These are phyloP conservation scores for Crotalus viridis DNA, from an alignment of 2,113 vertebrate species.

Conservation along the genomic window DNA sequence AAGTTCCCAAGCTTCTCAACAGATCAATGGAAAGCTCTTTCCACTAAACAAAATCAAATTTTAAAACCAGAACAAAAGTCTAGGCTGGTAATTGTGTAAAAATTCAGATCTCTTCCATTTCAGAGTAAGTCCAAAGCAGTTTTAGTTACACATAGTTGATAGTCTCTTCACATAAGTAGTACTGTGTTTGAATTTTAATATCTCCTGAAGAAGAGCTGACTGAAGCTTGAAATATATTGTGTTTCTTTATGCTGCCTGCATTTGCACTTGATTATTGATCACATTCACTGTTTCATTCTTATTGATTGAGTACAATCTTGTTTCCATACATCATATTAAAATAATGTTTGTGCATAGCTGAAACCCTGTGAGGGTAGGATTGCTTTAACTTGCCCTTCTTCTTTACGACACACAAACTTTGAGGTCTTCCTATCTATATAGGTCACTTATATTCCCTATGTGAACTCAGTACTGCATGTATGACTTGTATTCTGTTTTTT, in stretches of 20 bases:
- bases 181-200: background rate
- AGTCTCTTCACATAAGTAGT: background rate
- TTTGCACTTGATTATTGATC: slow-evolving; percentile 10
- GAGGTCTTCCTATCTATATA: background rate
- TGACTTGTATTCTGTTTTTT: background rate
- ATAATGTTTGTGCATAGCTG: background rate
- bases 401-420: background rate
- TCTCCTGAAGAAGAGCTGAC: background rate
- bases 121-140: background rate
- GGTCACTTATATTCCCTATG: background rate
- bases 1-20: background rate
- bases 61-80: background rate
- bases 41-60: background rate
- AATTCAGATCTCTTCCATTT: background rate
- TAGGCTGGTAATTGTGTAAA: background rate
- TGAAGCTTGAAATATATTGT: background rate
- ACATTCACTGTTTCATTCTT: slow-evolving; percentile 8
- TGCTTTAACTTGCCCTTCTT: background rate
- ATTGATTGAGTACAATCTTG: background rate
- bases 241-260: background rate
- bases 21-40: background rate
- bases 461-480: background rate
- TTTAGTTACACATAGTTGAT: background rate
- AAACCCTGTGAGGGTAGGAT: background rate
- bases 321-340: background rate